These are phyloP conservation scores for Gibbula magus DNA, from an alignment of 2,888 invertebrate genomes.

Conservation along the genomic window DNA sequence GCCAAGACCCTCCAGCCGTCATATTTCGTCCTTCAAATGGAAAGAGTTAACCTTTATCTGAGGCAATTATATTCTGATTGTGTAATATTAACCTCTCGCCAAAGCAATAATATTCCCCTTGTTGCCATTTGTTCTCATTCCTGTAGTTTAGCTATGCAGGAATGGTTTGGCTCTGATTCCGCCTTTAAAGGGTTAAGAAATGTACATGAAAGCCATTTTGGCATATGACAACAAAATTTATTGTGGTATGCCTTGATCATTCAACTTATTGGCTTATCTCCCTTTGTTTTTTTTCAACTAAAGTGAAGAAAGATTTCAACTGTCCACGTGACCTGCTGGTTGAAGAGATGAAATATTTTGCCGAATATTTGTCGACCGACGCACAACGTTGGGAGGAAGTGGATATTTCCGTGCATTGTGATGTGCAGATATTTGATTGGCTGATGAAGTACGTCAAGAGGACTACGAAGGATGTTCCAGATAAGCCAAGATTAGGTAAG, in stretches of 20 bases:
- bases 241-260: neutral
- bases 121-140: too few species aligned
- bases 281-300: neutral
- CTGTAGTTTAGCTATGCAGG: too few species aligned
- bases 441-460: constrained; percentile 95
- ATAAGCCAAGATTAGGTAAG: constrained; percentile 66
- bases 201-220: too few species aligned
- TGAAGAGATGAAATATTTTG: constrained; percentile 94
- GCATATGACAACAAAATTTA: neutral
- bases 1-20: too few species aligned
- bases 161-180: neutral
- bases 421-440: constrained; percentile 97
- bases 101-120: too few species aligned
- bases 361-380: constrained; percentile 74
- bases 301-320: constrained; percentile 88
- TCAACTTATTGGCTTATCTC: neutral
- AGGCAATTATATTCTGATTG: too few species aligned
- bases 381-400: constrained; percentile 82
- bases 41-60: too few species aligned
- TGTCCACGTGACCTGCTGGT: constrained; percentile 91
- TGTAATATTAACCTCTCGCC: too few species aligned
- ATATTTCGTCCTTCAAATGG: too few species aligned
- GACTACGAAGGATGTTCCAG: constrained; percentile 54
- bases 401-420: constrained; percentile 97
- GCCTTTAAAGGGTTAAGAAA: too few species aligned